Base-by-base conservation (phyloP, 1,140 invertebrate genomes). In the Zaprionus ornatus region DNA sequence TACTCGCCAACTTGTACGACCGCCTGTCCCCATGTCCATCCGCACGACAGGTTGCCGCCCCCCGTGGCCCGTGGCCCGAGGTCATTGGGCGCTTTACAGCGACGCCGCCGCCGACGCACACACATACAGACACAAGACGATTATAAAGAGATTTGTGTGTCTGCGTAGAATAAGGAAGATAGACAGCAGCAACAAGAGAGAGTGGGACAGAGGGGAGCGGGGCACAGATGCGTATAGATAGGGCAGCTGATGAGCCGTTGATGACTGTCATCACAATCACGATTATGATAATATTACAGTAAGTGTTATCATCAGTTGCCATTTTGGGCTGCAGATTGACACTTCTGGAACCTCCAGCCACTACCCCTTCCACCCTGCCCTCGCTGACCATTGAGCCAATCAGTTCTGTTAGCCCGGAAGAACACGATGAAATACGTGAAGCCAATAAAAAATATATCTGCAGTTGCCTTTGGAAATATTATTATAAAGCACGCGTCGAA, bases 91-190 rank as follows among this genome's bases (percentile, higher is more conserved):
- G 54, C 17, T 62, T 62, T 50, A 62, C 42, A 62, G 59, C 35
- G 37, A 40, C 15, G 60, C 52, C 55, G 54, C 54, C 57, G 45
- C 37, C 21, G 60, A 48, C 27, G 19, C 9, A 32, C 69, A 61
- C 25, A 40, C 15, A 52, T 48, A n/a, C 7, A 50, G n/a, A 32
- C 10, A 32, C 73, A 62, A 64, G 76, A 74, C 77, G 84, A 84
- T 87, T 87, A 88, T 87, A 88, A 88, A 88, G 71, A 84, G 77
- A 87, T 88, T 87, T 87, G 84, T 78, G 64, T 70, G 69, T 87
- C 79, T 86, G 71, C 15, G 40, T 23, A 17, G 40, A 25, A 17
- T 19, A 25, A 57, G 21, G 37, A 50, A 35, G 5, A 40, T 17
- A 23, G 17, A 27, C 25, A 35, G 19, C 7, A 17, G 29, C 12